Evolutionary conservation across 2,797 vertebrate species (phyloP).

Genomic region (Artibeus lituratus): DNA sequence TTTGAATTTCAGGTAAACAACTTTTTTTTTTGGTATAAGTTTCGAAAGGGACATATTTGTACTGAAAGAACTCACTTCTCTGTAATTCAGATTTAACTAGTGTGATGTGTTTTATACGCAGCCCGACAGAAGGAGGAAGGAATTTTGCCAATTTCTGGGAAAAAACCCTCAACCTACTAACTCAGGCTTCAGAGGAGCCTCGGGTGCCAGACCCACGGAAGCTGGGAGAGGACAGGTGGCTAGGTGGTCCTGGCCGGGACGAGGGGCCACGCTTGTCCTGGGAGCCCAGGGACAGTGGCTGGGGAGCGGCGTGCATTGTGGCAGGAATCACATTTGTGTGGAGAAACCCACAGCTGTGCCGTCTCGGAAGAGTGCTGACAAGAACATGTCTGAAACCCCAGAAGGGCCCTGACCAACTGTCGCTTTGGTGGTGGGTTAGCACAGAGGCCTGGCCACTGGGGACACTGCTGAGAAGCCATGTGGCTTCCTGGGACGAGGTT

Average conservation of each 20-base stretch:
- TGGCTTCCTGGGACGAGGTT: rapidly evolving
- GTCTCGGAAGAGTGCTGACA: not conserved
- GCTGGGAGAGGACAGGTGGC: rapidly evolving
- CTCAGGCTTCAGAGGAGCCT: not conserved
- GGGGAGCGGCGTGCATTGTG: not conserved
- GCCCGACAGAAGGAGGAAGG: not conserved
- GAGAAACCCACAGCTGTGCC: not conserved
- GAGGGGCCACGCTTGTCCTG: not conserved
- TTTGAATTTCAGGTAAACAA: not conserved
- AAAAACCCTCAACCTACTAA: not conserved
- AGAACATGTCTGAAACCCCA: rapidly evolving
- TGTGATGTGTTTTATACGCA: not conserved
- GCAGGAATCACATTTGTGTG: not conserved
- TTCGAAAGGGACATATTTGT: not conserved
- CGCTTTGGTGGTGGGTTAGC: rapidly evolving
- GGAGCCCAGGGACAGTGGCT: not conserved
- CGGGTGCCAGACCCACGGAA: rapidly evolving
- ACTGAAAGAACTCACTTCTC: not conserved
- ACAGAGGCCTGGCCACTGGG: not conserved
- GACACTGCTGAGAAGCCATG: not conserved
- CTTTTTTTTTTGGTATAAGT: not conserved
- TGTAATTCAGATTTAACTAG: not conserved
- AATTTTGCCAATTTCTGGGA: not conserved
- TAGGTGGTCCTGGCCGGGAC: not conserved
- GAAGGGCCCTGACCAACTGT: not conserved